Percentiles rank a stretch among this genome's conserved stretches.
Evolutionary conservation across 2,797 vertebrate species (phyloP).

Genomic region (Peromyscus nudipes): DNA sequence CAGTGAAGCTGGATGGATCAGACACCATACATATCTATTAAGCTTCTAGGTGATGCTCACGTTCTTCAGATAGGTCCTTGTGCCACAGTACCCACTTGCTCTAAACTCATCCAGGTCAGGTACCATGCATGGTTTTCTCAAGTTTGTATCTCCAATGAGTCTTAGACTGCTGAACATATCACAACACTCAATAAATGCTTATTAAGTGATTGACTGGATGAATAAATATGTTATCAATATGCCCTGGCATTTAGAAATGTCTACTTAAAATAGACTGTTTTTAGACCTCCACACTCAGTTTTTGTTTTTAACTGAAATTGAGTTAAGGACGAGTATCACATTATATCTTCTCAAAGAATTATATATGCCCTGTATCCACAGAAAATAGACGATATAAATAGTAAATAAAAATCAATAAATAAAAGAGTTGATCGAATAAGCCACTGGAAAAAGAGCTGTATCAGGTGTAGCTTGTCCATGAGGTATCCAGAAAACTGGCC

Average conservation of each 20-base stretch:
- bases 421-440: background rate
- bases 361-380: background rate
- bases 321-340: background rate
- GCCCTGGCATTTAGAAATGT: slow-evolving; percentile 12
- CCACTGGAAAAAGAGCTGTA: background rate
- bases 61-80: background rate
- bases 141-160: slow-evolving; percentile 3
- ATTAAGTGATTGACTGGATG: slow-evolving; percentile 31
- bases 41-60: no score
- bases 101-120: background rate
- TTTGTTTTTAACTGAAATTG: slow-evolving; percentile 42
- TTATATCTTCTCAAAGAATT: background rate
- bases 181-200: slow-evolving; percentile 32
- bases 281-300: background rate
- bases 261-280: slow-evolving; percentile 12
- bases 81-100: background rate
- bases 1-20: background rate
- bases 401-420: background rate
- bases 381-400: slow-evolving; percentile 22
- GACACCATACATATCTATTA: background rate
- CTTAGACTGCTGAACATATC: background rate
- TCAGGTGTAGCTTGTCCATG: background rate
- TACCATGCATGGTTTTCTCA: background rate
- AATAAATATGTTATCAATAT: background rate
- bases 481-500: background rate